Percentiles rank a stretch among this genome's conserved stretches.
phyloP scores from a whole-genome alignment of 53 echinoderm and acorn worm genomes.

The Astropecten irregularis region DNA sequence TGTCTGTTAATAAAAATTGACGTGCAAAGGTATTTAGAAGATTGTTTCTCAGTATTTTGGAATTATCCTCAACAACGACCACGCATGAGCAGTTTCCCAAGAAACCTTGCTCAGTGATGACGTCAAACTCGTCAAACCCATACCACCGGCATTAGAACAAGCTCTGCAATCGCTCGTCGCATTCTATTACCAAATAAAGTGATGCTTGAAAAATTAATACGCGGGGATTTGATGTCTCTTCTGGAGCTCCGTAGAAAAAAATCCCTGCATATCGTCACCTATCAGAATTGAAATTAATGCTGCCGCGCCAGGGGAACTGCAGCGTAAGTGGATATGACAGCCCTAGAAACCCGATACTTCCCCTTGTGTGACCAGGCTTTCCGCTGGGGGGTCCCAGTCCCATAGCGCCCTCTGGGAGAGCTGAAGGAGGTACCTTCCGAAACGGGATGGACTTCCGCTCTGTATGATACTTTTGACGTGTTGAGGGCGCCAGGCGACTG shows the following conservation, averaged over 20 bases:
- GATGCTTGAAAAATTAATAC: too few species aligned
- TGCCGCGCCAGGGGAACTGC: constrained; percentile 23
- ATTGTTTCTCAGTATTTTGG: too few species aligned
- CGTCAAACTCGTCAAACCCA: too few species aligned
- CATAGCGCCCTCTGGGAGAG: constrained; percentile 2
- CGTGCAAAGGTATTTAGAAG: too few species aligned
- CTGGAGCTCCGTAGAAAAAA: constrained; percentile 16
- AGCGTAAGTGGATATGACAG: constrained; percentile 42
- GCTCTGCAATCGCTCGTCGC: too few species aligned
- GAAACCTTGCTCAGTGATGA: too few species aligned
- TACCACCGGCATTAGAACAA: too few species aligned
- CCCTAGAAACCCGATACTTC: constrained; percentile 60
- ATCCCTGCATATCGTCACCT: constrained; percentile 44
- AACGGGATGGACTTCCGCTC: constrained; percentile 30
- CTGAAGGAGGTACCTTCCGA: constrained; percentile 28
- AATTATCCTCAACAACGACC: too few species aligned
- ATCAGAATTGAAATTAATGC: constrained; percentile 35
- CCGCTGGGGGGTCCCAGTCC: constrained; percentile 23
- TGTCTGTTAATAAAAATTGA: too few species aligned
- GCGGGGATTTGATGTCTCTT: background rate
- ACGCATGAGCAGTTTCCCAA: too few species aligned
- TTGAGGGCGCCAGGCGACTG: constrained; percentile 8
- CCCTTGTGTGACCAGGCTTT: constrained; percentile 50
- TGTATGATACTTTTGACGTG: background rate
- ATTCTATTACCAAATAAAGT: too few species aligned